These are phyloP conservation scores for Limnodromus scolopaceus DNA, from an alignment of 2,797 vertebrate species.

Conservation along the genomic window DNA sequence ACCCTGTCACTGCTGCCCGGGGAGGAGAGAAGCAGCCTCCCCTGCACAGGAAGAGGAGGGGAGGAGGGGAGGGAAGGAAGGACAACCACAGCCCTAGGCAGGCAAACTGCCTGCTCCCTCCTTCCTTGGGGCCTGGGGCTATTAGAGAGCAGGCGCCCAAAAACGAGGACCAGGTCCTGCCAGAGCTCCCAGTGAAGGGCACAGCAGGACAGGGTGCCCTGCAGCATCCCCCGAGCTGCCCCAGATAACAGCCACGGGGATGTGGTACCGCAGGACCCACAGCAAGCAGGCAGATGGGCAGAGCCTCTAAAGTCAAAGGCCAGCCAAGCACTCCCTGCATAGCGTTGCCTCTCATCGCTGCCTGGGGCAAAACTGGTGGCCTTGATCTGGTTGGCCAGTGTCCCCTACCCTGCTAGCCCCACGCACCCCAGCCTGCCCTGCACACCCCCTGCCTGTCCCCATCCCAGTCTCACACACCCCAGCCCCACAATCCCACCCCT, in stretches of 20 bases:
- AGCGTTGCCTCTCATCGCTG: accelerated
- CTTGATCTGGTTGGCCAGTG: no score
- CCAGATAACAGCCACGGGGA: background rate
- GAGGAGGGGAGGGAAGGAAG: constrained; percentile 44
- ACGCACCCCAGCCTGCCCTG: background rate
- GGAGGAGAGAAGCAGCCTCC: constrained; percentile 39
- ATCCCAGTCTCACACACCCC: background rate
- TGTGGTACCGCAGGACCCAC: background rate
- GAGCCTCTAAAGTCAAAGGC: background rate
- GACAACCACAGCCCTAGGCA: constrained; percentile 50
- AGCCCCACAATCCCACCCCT: background rate
- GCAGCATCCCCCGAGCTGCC: background rate
- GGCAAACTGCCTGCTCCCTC: background rate
- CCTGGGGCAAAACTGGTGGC: background rate
- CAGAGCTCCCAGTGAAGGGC: background rate
- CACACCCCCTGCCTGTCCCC: background rate
- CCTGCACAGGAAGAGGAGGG: constrained; percentile 30
- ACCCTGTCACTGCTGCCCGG: background rate
- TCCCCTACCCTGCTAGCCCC: background rate
- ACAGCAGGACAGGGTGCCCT: background rate
- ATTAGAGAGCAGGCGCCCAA: background rate
- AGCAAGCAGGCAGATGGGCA: background rate
- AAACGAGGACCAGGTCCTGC: accelerated
- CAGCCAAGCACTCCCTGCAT: accelerated
- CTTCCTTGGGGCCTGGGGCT: background rate